Evolutionary conservation across 2,888 invertebrate species (phyloP), one percentile per base, ranked within the genome.

Genomic region (Drosophila macrothrix): DNA sequence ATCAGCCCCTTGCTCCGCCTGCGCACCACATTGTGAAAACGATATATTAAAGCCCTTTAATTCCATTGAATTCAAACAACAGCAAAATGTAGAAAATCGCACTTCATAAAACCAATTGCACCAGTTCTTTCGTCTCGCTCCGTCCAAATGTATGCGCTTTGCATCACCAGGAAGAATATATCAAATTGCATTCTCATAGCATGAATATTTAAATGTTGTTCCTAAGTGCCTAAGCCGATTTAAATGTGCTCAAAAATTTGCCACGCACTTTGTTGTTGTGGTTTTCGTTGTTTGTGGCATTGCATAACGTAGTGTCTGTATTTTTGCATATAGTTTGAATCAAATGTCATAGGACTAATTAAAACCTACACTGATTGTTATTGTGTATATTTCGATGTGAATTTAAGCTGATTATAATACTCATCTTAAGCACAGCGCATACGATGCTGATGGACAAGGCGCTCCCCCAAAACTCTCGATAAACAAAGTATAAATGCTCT

Each of bases 31-130:
- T 35, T 54, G 16, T 35, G 54, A 52, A 43, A 53, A 28, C 66
- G 59, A 68, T 70, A 62, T 74, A 80, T 82, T 83, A 73, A 84
- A 73, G 67, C 28, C 28, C 76, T 60, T 73, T 56, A 71, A 71
- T 49, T 41, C 56, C 59, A 55, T 73, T 81, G 67, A 55, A 68
- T 46, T 67, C 66, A 25, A 56, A 39, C n/a, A 56, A 29, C 41
- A 54, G 2, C 67, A 67, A 59, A 41, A 56, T 52, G 62, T 59
- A 39, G 29, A 41, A 62, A 59, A 59, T 52, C 28, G 37, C 28
- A 28, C 41, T 19, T 43, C 33, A 66, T 61, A 54, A 74, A 39
- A 31, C 33, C 49, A 49, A 39, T 41, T 56, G 29, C 12, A 12
- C 4, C 37, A 12, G 19, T 37, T 16, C 29, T 16, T 12, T 39